phyloP scores from a whole-genome alignment of 2,888 invertebrate species.

The Lochmaea crataegi region DNA sequence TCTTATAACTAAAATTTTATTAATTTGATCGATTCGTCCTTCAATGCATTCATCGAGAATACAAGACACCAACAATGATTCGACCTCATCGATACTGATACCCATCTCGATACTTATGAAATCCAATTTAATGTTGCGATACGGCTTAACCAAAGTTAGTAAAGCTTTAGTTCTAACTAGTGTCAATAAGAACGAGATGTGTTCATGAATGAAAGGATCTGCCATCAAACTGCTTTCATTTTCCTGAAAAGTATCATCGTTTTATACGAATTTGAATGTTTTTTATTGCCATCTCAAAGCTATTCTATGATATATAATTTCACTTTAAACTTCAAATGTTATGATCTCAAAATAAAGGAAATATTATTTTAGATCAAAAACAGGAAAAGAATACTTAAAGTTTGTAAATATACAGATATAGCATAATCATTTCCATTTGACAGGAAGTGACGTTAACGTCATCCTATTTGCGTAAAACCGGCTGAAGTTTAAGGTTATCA shows the following conservation, averaged over 20 bases:
- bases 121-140: conserved; percentile 94
- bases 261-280: neutral
- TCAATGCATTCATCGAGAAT: conserved; percentile 92
- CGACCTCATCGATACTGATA: conserved; percentile 92
- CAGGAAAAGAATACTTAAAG: no score
- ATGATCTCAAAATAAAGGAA: no score
- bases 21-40: conserved; percentile 92
- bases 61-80: conserved; percentile 93
- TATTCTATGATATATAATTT: no score
- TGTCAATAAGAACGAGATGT: conserved; percentile 92
- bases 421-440: no score
- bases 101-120: conserved; percentile 95
- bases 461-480: no score
- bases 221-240: conserved; percentile 87
- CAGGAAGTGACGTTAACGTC: no score
- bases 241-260: conserved; percentile 61
- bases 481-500: no score
- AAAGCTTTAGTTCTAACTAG: conserved; percentile 97
- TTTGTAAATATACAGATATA: no score
- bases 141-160: conserved; percentile 95
- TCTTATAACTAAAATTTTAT: conserved; percentile 87
- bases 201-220: conserved; percentile 97
- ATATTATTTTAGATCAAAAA: no score
- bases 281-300: no score
- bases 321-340: no score